phyloP scores from a whole-genome alignment of 1,140 invertebrate species.

The Heliconius hewitsoni region DNA sequence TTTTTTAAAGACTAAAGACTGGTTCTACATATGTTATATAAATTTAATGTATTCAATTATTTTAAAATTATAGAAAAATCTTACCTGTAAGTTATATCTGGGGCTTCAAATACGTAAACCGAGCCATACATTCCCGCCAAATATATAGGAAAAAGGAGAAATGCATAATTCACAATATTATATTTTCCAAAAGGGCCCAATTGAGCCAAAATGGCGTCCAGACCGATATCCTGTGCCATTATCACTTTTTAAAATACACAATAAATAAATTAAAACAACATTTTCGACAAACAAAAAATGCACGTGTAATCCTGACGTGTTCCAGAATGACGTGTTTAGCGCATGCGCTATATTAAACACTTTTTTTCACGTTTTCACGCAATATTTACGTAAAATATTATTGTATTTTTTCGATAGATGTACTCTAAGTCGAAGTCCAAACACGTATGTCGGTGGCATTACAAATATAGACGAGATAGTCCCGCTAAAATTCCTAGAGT shows the following conservation, averaged over 20 bases:
- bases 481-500: slow-evolving; percentile 38
- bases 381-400: slow-evolving; percentile 25
- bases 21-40: background rate
- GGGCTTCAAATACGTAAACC: slow-evolving; percentile 69
- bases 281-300: slow-evolving; percentile 19
- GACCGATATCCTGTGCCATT: slow-evolving; percentile 58
- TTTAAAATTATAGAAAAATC: slow-evolving; percentile 25
- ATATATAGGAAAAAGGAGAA: slow-evolving; percentile 67
- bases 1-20: background rate
- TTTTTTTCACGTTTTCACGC: slow-evolving; percentile 17
- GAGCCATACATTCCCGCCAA: slow-evolving; percentile 74
- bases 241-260: slow-evolving; percentile 28
- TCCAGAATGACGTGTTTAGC: slow-evolving; percentile 41
- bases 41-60: background rate
- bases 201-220: slow-evolving; percentile 62
- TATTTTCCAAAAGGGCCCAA: slow-evolving; percentile 69
- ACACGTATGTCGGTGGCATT: slow-evolving; percentile 24
- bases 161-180: slow-evolving; percentile 70
- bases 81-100: slow-evolving; percentile 69
- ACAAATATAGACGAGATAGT: slow-evolving; percentile 57
- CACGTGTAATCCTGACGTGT: slow-evolving; percentile 16
- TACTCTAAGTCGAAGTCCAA: slow-evolving; percentile 14
- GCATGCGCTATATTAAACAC: slow-evolving; percentile 40
- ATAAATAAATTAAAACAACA: slow-evolving; percentile 22
- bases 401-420: slow-evolving; percentile 13